Evolutionary conservation across 2,797 vertebrate species (phyloP), one percentile per base, ranked within the genome.

Genomic region (Sebastes melanostomus): DNA sequence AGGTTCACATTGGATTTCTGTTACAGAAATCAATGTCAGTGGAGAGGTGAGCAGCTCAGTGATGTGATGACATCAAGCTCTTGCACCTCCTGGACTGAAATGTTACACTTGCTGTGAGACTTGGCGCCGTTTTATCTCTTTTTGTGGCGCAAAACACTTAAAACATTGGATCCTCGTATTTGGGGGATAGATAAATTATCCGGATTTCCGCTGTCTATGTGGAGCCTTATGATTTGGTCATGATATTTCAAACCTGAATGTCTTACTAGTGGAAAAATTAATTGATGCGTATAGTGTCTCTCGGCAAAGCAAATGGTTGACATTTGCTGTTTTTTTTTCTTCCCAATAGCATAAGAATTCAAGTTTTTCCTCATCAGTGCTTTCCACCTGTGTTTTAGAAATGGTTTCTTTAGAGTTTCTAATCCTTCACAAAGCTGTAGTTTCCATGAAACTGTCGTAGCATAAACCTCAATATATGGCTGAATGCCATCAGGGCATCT

Each of bases 371-470:
- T 79, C 66, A 56, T 76, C 68, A 38, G 38, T 77, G n/a, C 27
- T 65, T 73, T 77, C 58, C 50, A 60, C n/a, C 46, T 73, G 61
- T 84, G 13, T 88, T 80, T 88, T 88, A 86, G 71, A 86, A 88
- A 80, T 82, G 65, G 70, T 79, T 89, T 86, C 38, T 25, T 9
- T 87, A 86, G 80, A 82, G 29, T 86, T 85, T 84, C 24, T 82
- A 65, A 72, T 86, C 66, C 74, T 91, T 87, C 84, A 78, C 83
- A 52, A 88, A 88, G 72, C 88, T 88, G 88, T 95, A 95, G 95
- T 96, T 96, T 96, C 95, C 92, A 92, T 96, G 93, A 95, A 96
- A 95, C 92, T 92, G 88, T 93, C 62, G 71, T 88, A 69, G 75
- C 75, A 80, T 78, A 20, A 87, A 83, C 27, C 76, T 66, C 77